A percentile compares a stretch with the other conserved stretches of the same genome.
These are phyloP conservation scores for Platichthys flesus DNA, from an alignment of 2,113 vertebrate species.

Conservation along the genomic window DNA sequence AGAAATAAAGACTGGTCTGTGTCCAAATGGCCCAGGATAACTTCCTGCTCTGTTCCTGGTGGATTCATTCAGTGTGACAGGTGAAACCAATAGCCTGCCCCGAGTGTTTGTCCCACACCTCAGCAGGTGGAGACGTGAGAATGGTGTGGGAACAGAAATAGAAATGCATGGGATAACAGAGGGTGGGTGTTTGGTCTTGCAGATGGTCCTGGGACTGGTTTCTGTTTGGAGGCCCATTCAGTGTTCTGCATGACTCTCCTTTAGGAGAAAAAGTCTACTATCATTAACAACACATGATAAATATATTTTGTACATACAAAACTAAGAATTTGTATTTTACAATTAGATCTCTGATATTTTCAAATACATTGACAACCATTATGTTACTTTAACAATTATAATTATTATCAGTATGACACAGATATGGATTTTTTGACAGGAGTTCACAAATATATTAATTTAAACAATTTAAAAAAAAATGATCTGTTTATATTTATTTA, in stretches of 20 bases:
- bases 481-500: background rate
- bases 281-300: too few relatives aligned
- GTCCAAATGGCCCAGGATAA: constrained; percentile 70
- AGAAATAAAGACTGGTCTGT: constrained; percentile 64
- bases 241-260: background rate
- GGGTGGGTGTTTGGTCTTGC: background rate
- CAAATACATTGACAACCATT: too few relatives aligned
- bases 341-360: too few relatives aligned
- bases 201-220: constrained; percentile 2
- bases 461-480: background rate
- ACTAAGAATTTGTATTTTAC: too few relatives aligned
- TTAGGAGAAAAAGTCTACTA: background rate
- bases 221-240: background rate
- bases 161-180: constrained; percentile 37
- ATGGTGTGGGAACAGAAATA: constrained; percentile 52
- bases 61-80: constrained; percentile 75
- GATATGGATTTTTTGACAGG: background rate
- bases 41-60: constrained; percentile 73
- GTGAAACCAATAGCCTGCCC: constrained; percentile 72
- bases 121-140: constrained; percentile 69
- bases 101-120: constrained; percentile 54
- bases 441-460: background rate
- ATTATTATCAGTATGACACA: background rate
- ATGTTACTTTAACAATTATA: background rate
- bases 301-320: too few relatives aligned